Evolutionary conservation across 2,888 invertebrate species (phyloP), one percentile per base, ranked within the genome.

Genomic region (Orgyia antiqua): DNA sequence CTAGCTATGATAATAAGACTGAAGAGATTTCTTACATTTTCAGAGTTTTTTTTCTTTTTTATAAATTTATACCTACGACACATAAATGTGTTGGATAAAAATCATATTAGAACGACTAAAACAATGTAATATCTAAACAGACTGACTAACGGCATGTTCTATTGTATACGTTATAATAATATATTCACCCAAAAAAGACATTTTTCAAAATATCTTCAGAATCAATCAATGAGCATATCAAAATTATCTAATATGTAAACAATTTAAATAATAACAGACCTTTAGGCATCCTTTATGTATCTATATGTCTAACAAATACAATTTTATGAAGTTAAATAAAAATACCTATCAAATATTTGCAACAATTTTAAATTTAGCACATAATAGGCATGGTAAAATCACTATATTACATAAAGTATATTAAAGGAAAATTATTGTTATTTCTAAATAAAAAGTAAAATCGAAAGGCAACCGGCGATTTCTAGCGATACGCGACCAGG

Each of bases 1-100:
- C 44, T 38, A 64, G 58, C 62, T 71, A 68, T 65, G 55, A 63
- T 35, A 55, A 73, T 68, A 82, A 83, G 83, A 83, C 83, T 83
- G 83, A 83, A 53, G 51, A 63, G 62, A 58, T 68, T 69, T 73
- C 68, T 69, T 55, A 68, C 66, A 62, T 68, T 72, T 78, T 78
- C 69, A 58, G 68, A 75, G 63, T 78, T 79, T 79, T 83, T 71
- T 79, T 77, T 65, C 60, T 66, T 57, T 60, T 65, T 69, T 68
- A 68, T 64, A 67, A 44, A 67, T 56, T 68, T 62, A 49, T 61
- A 60, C 51, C 35, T 51, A 40, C 49, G 40, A 40, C 38, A 33
- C 18, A 23, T 26, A 30, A 39, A 48, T 36, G 36, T 42, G 48
- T 46, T 40, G 45, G 47, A 33, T 42, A 42, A 42, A 39, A 34